Conservation (phyloP, 1,140 invertebrate genomes). For the Drosophila ogumai region DNA sequence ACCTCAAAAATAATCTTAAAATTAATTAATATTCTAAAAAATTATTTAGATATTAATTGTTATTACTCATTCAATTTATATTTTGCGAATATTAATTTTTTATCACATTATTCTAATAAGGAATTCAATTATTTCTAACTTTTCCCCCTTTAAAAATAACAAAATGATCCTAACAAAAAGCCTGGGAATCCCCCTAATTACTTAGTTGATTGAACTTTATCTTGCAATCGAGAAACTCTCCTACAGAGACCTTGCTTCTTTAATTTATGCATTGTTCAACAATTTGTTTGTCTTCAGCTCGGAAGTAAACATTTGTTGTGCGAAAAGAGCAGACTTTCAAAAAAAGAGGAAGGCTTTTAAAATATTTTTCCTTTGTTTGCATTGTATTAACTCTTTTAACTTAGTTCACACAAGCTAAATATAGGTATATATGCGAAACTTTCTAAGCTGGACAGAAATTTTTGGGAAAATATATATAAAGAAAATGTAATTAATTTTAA, state of each 20-base stretch:
- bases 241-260: constrained; percentile 5
- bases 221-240: constrained; percentile 8
- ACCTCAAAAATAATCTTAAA: too few species aligned
- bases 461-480: not conserved
- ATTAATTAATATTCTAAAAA: too few species aligned
- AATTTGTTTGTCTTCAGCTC: constrained; percentile 14
- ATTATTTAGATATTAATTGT: not conserved
- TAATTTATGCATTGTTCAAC: constrained; percentile 19
- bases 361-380: constrained; percentile 12
- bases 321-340: constrained; percentile 9
- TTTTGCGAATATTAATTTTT: not conserved
- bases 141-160: not conserved
- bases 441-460: not conserved
- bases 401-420: constrained; percentile 10
- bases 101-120: too few species aligned
- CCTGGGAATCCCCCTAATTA: constrained; percentile 11
- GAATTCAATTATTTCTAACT: too few species aligned
- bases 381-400: constrained; percentile 6
- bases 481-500: not conserved
- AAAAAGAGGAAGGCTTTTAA: constrained; percentile 13
- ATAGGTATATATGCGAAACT: constrained; percentile 8
- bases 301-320: constrained; percentile 17
- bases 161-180: constrained; percentile 2
- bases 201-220: constrained; percentile 13
- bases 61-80: not conserved